These are phyloP conservation scores for Chrysaora quinquecirrha DNA, from an alignment of 30 jellyfish, hydroid and myxozoan species.

Conservation along the genomic window DNA sequence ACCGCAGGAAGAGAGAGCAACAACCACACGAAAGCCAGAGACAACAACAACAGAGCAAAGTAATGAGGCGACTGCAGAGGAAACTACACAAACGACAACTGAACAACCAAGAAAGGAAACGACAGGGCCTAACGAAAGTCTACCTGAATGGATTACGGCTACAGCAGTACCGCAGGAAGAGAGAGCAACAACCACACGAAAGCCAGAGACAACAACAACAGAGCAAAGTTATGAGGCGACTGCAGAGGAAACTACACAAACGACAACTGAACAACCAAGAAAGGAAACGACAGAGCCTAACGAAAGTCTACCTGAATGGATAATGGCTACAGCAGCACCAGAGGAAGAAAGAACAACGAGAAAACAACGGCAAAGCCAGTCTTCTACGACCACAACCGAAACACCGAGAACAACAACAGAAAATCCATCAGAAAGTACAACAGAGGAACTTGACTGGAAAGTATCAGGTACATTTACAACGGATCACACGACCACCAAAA, in stretches of 20 bases:
- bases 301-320: background rate
- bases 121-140: background rate
- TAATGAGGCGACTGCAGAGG: background rate
- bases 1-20: constrained; percentile 2
- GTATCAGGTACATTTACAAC: constrained; percentile 38
- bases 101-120: background rate
- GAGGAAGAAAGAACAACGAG: background rate
- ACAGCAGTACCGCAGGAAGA: background rate
- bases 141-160: background rate
- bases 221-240: background rate
- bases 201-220: background rate
- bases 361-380: background rate
- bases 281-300: background rate
- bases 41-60: background rate
- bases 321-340: background rate
- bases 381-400: background rate
- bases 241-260: background rate
- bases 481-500: background rate
- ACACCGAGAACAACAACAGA: constrained; percentile 8
- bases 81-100: background rate
- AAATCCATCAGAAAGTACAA: constrained; percentile 25
- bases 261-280: background rate
- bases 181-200: background rate
- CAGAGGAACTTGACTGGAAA: constrained; percentile 61
- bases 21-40: background rate